Base-by-base conservation (phyloP, 1,140 invertebrate species). In the Drosophila nigrodunni region DNA sequence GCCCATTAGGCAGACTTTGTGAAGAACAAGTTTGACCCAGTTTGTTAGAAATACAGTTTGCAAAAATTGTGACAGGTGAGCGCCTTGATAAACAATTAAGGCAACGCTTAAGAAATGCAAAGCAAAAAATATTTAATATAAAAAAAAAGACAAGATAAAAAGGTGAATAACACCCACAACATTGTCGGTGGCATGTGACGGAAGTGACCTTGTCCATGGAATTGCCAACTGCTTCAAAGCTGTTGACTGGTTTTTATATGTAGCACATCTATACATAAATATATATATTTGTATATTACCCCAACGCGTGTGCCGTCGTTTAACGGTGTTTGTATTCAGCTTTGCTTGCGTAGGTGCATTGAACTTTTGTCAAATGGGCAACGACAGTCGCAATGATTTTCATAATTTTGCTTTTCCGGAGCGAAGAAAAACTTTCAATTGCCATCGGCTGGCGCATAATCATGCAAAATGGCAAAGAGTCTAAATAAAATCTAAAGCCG, bases 101-200 rank as follows among this genome's bases (percentile, higher is more conserved):
- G 64, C 73, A 69, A 62, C 57, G 59, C 21, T 58, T 35, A 10
- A 47, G n/a, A 34, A 60, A 65, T 67, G 79, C 25, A 30, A 65
- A 71, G 79, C 25, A 30, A 30, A 30, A 30, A 30, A 5, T 30
- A 30, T 30, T 30, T 30, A 5, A 30, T 30, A 30, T 30, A 30
- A 30, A 30, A 30, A 30, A 30, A 30, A 25, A 25, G 2, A 25
- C 25, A 30, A 2, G 25, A 30, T 5, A 30, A 30, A 5, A 30
- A 87, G 85, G 85, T 88, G 80, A 88, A 89, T 80, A 83, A 80
- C 85, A 88, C 85, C 85, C 85, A 88, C 85, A 75, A 70, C 65
- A 60, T 35, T 52, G 50, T 34, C n/a, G 25, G 61, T 30, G 54
- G 52, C 66, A 78, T 74, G 70, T 87, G 83, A 74, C 85, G 85